Percentiles rank a stretch among this genome's conserved stretches.
Conservation (phyloP, 2,888 invertebrate species). For the Unio delphinus region DNA sequence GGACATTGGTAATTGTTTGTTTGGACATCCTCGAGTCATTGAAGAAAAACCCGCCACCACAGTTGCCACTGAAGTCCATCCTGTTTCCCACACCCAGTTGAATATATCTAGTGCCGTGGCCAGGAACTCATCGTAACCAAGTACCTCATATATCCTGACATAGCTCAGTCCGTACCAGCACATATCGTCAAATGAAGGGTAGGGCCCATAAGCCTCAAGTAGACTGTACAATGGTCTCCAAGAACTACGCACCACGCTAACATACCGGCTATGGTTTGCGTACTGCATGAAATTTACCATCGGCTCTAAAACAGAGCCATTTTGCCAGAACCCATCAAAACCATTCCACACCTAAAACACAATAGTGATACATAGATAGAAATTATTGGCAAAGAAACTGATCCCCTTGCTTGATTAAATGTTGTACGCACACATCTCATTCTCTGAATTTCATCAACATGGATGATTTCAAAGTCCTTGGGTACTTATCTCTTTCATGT, state of each 20-base stretch:
- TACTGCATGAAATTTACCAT: constrained; percentile 45
- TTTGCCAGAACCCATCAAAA: constrained; percentile 54
- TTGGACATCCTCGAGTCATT: constrained; percentile 38
- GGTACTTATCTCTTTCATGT: no score
- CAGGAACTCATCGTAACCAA: constrained; percentile 28
- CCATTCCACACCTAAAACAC: constrained; percentile 48
- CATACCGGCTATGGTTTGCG: constrained; percentile 41
- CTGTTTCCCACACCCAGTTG: constrained; percentile 33
- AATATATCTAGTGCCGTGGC: constrained; percentile 15
- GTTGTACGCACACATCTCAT: no score
- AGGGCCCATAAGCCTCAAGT: constrained; percentile 46
- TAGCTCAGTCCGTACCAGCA: constrained; percentile 48
- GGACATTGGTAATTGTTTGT: constrained; percentile 46
- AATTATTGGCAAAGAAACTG: no score
- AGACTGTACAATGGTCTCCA: constrained; percentile 36
- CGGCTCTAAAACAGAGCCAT: constrained; percentile 46
- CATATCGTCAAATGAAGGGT: constrained; percentile 54
- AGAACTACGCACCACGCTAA: constrained; percentile 25
- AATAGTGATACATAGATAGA: no score
- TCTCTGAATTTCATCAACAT: no score
- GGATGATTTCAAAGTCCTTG: no score
- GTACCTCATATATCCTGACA: constrained; percentile 39
- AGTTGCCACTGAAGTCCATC: constrained; percentile 37
- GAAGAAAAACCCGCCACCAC: constrained; percentile 49
- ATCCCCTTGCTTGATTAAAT: no score